A percentile compares a stretch with the other conserved stretches of the same genome.
Evolutionary conservation across 2,888 invertebrate genomes (phyloP).

Genomic region (Arrhopalites spinosus): DNA sequence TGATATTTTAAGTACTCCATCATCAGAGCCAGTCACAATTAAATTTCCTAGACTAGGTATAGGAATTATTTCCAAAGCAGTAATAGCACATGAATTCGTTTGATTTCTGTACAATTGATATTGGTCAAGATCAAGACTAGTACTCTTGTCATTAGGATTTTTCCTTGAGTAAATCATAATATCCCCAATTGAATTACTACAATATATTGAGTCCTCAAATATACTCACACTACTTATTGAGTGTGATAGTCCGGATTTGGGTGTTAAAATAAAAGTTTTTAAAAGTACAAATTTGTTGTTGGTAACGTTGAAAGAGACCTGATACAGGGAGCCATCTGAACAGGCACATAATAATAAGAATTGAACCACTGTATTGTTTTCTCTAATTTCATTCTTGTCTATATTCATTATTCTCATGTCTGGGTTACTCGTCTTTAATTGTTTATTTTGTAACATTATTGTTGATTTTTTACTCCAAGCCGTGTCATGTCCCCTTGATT

Average conservation of each 20-base stretch:
- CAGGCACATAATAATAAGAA: constrained; percentile 24
- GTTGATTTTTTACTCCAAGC: constrained; percentile 14
- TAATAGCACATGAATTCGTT: neutral
- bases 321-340: constrained; percentile 16
- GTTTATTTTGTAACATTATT: neutral
- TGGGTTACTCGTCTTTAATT: neutral
- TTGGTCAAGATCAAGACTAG: neutral
- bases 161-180: neutral
- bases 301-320: neutral
- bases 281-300: neutral
- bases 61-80: neutral
- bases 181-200: constrained; percentile 11
- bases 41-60: neutral
- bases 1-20: constrained; percentile 16
- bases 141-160: neutral
- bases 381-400: neutral
- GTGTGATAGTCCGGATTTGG: neutral
- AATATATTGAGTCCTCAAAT: neutral
- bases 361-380: neutral
- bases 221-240: constrained; percentile 1
- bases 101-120: neutral
- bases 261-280: neutral
- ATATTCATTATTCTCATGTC: constrained; percentile 34
- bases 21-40: constrained; percentile 23
- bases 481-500: neutral